Conservation (phyloP, 1,140 invertebrate genomes). For the Temnothorax curvispinosus region DNA sequence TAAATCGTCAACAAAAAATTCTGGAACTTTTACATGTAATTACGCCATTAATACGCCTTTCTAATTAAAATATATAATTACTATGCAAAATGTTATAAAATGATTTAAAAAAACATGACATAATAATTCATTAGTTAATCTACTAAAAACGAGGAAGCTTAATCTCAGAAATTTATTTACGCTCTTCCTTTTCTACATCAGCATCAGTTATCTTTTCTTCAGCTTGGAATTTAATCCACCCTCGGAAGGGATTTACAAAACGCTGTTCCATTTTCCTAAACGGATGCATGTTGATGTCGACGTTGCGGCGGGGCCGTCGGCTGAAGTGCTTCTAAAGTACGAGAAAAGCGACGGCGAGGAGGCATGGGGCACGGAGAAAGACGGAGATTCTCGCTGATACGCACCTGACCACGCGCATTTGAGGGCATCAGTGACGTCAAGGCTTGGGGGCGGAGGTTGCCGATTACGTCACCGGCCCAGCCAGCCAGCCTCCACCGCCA, state of each 20-base stretch:
- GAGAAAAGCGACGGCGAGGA: background rate
- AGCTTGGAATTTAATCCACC: conserved; percentile 36
- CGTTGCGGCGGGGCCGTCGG: conserved; percentile 27
- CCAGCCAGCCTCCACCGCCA: conserved; percentile 78
- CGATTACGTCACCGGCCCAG: conserved; percentile 79
- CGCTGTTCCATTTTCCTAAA: conserved; percentile 66
- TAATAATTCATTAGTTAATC: background rate
- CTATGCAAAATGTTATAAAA: background rate
- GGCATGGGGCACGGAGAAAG: conserved; percentile 2
- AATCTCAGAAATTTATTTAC: conserved; percentile 33
- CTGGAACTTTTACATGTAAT: background rate
- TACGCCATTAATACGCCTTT: background rate
- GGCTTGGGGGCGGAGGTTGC: conserved; percentile 80
- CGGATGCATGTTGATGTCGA: conserved; percentile 48
- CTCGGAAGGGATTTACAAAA: conserved; percentile 41
- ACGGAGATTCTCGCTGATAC: conserved; percentile 64
- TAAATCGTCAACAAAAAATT: background rate
- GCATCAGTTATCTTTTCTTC: background rate
- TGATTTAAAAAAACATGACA: background rate
- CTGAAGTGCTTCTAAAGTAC: conserved; percentile 50
- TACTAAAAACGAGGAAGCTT: background rate
- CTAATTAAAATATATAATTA: background rate
- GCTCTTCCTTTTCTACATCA: background rate
- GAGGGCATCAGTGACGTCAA: conserved; percentile 84
- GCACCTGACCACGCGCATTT: conserved; percentile 77